A percentile compares a stretch with the other conserved stretches of the same genome.
Conservation (phyloP, 2,797 vertebrate genomes). For the Poliocrania exsul region DNA sequence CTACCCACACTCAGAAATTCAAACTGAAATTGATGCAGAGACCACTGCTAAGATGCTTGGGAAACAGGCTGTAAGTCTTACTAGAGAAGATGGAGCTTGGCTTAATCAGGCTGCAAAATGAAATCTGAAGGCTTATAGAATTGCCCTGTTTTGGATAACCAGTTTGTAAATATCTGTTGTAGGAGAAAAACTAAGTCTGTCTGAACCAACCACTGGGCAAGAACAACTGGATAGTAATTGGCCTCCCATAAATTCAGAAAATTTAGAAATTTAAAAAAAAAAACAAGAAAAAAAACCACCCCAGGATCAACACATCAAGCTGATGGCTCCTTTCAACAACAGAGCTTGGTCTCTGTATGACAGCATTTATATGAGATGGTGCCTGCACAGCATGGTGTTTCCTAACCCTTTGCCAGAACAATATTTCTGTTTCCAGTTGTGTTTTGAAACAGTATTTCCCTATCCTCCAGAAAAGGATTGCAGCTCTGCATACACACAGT, state of each 20-base stretch:
- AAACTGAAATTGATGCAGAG: background rate
- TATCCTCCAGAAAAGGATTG: background rate
- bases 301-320: background rate
- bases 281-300: too few relatives aligned
- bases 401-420: background rate
- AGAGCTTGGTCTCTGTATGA: fast-evolving
- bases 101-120: background rate
- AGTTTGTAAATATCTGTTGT: background rate
- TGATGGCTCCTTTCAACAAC: background rate
- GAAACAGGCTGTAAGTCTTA: background rate
- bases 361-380: background rate
- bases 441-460: background rate
- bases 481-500: background rate
- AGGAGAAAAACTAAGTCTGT: background rate
- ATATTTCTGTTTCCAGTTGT: background rate
- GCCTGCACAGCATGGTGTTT: background rate
- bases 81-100: background rate
- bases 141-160: background rate
- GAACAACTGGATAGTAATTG: background rate
- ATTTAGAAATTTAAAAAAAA: background rate
- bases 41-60: background rate
- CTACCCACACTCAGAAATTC: background rate
- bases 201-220: background rate
- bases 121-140: background rate
- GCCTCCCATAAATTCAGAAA: background rate